Conservation (phyloP, 2,888 invertebrate genomes). For the Malacosoma neustria region DNA sequence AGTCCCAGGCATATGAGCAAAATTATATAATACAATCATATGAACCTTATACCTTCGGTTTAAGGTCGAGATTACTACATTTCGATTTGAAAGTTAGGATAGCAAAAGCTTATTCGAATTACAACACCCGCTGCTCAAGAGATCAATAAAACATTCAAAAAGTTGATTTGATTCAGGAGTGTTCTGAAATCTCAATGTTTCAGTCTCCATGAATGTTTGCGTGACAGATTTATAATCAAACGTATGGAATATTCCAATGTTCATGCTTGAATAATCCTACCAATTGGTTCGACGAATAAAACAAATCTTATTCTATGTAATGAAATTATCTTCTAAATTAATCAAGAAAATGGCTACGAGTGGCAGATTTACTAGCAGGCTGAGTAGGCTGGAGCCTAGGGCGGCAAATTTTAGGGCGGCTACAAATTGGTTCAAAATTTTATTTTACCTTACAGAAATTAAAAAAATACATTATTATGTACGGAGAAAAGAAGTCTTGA, state of each 20-base stretch:
- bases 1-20: slow-evolving; percentile 15
- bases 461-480: too few relatives aligned
- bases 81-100: slow-evolving; percentile 6
- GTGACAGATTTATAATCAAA: neutral
- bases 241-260: neutral
- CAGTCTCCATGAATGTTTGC: neutral
- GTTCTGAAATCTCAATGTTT: slow-evolving; percentile 4
- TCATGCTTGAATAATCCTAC: too few relatives aligned
- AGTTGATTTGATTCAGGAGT: slow-evolving; percentile 46
- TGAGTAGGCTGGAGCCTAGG: too few relatives aligned
- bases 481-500: too few relatives aligned
- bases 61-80: slow-evolving; percentile 14
- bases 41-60: neutral
- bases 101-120: slow-evolving; percentile 40
- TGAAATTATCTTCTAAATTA: too few relatives aligned
- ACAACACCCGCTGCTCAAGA: slow-evolving; percentile 36
- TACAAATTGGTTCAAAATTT: too few relatives aligned
- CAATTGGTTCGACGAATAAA: too few relatives aligned
- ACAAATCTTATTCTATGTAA: too few relatives aligned
- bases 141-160: slow-evolving; percentile 52
- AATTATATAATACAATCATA: slow-evolving; percentile 1
- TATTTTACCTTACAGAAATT: too few relatives aligned
- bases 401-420: too few relatives aligned
- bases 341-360: too few relatives aligned
- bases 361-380: too few relatives aligned